Percentiles rank a stretch among this genome's conserved stretches.
Conservation (phyloP, 30 jellyfish, hydroid and myxozoan species). For the Catostylus mosaicus region DNA sequence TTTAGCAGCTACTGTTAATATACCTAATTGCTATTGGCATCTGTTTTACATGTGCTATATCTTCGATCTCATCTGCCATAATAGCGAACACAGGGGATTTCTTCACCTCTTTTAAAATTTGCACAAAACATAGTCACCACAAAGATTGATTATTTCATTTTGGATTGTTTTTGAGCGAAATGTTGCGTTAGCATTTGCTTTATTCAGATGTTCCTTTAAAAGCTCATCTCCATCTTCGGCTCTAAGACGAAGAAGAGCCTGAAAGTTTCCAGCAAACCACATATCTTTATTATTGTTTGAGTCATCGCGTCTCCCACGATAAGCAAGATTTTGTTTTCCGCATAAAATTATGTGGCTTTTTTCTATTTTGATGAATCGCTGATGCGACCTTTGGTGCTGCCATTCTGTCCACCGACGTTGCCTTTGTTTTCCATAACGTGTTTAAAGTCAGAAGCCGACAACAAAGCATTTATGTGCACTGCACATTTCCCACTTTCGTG, state of each 20-base stretch:
- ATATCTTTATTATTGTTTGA: neutral
- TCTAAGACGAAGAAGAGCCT: neutral
- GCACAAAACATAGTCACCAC: neutral
- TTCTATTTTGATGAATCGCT: no score
- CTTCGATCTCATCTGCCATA: no score
- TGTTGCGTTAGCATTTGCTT: neutral
- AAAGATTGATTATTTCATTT: neutral
- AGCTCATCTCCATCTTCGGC: neutral
- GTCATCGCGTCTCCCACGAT: neutral
- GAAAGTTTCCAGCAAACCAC: constrained; percentile 15
- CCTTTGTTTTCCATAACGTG: no score
- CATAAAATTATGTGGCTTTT: neutral
- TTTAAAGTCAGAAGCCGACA: no score
- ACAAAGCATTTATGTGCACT: no score
- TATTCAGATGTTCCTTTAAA: neutral
- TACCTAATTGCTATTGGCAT: no score
- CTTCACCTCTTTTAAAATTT: neutral
- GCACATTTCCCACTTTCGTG: no score
- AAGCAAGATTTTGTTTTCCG: neutral
- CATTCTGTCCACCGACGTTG: no score
- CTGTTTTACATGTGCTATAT: no score
- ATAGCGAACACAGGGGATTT: no score
- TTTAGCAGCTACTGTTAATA: no score
- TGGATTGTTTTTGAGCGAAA: neutral
- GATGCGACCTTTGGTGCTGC: no score